Conservation (phyloP, 30 jellyfish, hydroid and myxozoan species). For the Chrysaora quinquecirrha region DNA sequence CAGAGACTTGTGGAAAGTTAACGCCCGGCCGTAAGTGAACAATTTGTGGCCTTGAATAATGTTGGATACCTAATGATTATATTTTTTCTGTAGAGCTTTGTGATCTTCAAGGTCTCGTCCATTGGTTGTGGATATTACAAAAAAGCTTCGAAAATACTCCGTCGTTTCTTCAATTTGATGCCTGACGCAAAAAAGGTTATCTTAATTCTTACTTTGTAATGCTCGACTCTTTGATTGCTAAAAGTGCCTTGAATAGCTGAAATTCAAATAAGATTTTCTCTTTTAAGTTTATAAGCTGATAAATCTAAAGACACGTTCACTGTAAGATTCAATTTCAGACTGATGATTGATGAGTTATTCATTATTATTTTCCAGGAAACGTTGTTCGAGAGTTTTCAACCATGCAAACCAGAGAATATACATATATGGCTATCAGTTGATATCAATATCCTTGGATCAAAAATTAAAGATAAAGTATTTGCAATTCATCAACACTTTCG, state of each 20-base stretch:
- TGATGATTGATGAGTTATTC: too few species aligned
- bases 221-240: too few species aligned
- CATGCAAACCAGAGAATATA: neutral
- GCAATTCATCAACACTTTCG: too few species aligned
- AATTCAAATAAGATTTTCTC: too few species aligned
- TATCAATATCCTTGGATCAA: neutral
- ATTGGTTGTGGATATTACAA: neutral
- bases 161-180: neutral
- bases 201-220: neutral
- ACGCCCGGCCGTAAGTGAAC: too few species aligned
- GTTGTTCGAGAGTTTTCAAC: neutral
- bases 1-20: too few species aligned
- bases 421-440: slow-evolving; percentile 4
- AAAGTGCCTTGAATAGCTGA: too few species aligned
- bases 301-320: too few species aligned
- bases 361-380: neutral
- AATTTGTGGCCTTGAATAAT: too few species aligned
- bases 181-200: neutral
- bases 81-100: neutral
- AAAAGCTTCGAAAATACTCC: neutral
- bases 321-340: too few species aligned
- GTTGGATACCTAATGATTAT: too few species aligned
- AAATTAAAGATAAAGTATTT: neutral
- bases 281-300: too few species aligned
- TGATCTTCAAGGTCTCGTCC: neutral